Evolutionary conservation across 2,888 invertebrate genomes (phyloP).

Genomic region (Eupithecia vulgata): DNA sequence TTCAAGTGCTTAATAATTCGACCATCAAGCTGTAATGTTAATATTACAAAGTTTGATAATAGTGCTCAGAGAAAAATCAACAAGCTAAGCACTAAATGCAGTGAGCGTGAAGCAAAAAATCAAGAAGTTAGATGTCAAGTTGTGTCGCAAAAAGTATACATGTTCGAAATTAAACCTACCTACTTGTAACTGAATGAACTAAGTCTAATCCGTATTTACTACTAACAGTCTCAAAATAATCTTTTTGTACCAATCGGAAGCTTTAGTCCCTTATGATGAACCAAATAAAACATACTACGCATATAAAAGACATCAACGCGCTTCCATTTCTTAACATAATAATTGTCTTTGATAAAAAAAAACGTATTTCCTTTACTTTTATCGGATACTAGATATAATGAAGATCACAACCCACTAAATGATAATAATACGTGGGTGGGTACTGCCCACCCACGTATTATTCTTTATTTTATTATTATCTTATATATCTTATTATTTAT

Average conservation of each 20-base stretch:
- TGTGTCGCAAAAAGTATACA: constrained; percentile 1
- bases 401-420: background rate
- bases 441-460: too few species aligned
- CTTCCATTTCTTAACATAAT: background rate
- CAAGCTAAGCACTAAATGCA: background rate
- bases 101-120: constrained; percentile 9
- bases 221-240: background rate
- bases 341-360: background rate
- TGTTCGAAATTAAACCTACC: background rate
- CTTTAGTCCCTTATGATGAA: background rate
- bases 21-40: background rate
- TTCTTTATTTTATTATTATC: too few species aligned
- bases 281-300: background rate
- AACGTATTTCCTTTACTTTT: too few species aligned
- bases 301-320: background rate
- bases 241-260: background rate
- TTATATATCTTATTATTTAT: too few species aligned
- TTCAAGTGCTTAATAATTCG: constrained; percentile 3
- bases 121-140: background rate
- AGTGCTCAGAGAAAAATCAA: constrained; percentile 12
- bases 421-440: background rate
- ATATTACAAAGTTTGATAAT: background rate
- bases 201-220: background rate
- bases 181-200: background rate
- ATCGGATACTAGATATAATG: background rate